A percentile compares a stretch with the other conserved stretches of the same genome.
phyloP scores from a whole-genome alignment of 2,888 invertebrate genomes.

The Drosophila recens region DNA sequence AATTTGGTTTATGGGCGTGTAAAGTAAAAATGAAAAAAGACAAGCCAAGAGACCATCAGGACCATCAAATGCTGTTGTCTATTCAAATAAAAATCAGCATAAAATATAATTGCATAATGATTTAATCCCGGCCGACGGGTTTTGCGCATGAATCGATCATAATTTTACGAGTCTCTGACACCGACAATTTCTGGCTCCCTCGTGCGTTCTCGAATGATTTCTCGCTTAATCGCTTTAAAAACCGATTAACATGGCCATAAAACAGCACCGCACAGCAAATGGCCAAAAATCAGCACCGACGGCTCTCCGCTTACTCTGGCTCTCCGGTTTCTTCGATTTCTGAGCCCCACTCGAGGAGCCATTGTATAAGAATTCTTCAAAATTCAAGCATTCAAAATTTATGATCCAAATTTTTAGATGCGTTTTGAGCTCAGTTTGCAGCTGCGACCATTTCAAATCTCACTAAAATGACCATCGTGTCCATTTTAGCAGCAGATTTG shows the following conservation, averaged over 20 bases:
- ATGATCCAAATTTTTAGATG: constrained; percentile 24
- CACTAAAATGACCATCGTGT: constrained; percentile 16
- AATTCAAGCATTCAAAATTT: constrained; percentile 28
- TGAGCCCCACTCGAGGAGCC: background rate
- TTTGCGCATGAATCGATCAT: constrained; percentile 74
- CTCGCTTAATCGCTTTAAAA: constrained; percentile 68
- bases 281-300: constrained; percentile 22
- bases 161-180: constrained; percentile 43
- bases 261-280: constrained; percentile 29
- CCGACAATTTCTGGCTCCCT: constrained; percentile 7
- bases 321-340: constrained; percentile 18
- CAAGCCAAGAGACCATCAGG: constrained; percentile 35
- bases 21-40: constrained; percentile 21
- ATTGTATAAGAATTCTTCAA: constrained; percentile 34
- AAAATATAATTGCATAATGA: constrained; percentile 71
- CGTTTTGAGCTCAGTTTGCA: constrained; percentile 8
- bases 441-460: constrained; percentile 17
- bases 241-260: constrained; percentile 68
- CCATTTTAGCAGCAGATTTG: background rate
- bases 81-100: constrained; percentile 48
- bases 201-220: constrained; percentile 33
- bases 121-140: constrained; percentile 60
- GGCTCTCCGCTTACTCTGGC: constrained; percentile 11
- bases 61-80: constrained; percentile 50
- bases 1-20: constrained; percentile 49